These are phyloP conservation scores for Periophthalmus modestus DNA, from an alignment of 2,113 vertebrate species.

Conservation along the genomic window DNA sequence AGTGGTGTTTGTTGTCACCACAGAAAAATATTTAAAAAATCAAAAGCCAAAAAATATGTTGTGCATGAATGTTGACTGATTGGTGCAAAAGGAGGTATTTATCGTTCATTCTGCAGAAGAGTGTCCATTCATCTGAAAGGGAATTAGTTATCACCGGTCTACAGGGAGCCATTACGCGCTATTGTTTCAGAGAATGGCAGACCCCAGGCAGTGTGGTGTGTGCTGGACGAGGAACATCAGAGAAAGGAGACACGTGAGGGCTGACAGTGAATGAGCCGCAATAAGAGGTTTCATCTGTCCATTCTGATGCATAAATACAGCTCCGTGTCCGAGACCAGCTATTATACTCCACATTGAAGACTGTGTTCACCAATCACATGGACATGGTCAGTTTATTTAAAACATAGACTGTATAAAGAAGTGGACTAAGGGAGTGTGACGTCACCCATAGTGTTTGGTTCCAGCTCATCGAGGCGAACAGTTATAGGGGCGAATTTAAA, in stretches of 20 bases:
- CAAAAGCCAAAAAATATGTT: constrained; percentile 21
- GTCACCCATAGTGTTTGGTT: too few species aligned
- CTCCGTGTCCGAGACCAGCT: constrained; percentile 6
- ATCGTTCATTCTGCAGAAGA: constrained; percentile 53
- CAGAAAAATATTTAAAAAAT: constrained; percentile 18
- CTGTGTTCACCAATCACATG: not conserved
- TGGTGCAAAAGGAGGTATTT: constrained; percentile 49
- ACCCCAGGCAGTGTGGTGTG: constrained; percentile 67
- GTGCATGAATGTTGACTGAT: constrained; percentile 47
- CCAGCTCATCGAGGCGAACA: too few species aligned
- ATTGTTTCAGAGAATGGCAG: constrained; percentile 68
- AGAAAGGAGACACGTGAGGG: constrained; percentile 36
- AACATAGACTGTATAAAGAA: not conserved
- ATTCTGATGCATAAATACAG: constrained; percentile 28
- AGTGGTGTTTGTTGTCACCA: constrained; percentile 23
- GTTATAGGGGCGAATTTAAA: too few species aligned
- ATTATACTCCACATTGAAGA: constrained; percentile 2
- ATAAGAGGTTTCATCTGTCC: constrained; percentile 35
- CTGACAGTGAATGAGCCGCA: constrained; percentile 30
- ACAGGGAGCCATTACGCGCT: constrained; percentile 66
- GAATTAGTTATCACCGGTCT: constrained; percentile 69
- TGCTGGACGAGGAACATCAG: constrained; percentile 54
- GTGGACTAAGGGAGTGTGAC: too few species aligned
- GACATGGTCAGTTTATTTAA: not conserved
- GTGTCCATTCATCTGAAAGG: constrained; percentile 57